These are phyloP conservation scores for Drepana falcataria DNA, from an alignment of 2,888 invertebrate genomes.

Conservation along the genomic window DNA sequence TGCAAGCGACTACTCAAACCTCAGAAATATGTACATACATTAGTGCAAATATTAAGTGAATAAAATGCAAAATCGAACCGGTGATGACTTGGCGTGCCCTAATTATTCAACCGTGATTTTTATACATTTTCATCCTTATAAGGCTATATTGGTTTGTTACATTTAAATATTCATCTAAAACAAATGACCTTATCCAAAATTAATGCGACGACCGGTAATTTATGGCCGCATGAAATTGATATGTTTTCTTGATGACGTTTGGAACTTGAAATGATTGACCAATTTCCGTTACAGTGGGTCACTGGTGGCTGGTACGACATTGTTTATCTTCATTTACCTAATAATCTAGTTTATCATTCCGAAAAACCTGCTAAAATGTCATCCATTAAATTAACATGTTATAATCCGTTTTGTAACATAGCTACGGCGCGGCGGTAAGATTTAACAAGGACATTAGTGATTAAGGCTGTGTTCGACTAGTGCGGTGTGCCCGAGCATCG, in stretches of 20 bases:
- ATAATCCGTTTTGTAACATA: not conserved
- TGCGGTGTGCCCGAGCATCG: not conserved
- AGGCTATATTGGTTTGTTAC: too few species aligned
- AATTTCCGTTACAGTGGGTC: not conserved
- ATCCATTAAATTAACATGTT: not conserved
- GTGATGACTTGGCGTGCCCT: too few species aligned
- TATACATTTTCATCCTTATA: too few species aligned
- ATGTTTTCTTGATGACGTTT: not conserved
- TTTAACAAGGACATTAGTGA: not conserved
- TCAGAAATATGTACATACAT: too few species aligned
- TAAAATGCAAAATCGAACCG: too few species aligned
- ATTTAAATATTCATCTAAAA: too few species aligned
- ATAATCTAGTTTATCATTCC: not conserved
- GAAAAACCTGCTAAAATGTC: not conserved
- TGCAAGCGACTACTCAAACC: too few species aligned
- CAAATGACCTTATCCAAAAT: too few species aligned
- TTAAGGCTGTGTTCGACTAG: not conserved
- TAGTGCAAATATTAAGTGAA: too few species aligned
- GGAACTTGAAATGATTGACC: not conserved
- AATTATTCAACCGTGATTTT: too few species aligned
- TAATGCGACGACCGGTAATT: too few species aligned
- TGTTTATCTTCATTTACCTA: not conserved
- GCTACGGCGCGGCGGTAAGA: not conserved
- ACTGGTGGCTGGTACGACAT: not conserved
- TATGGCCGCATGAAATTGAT: not conserved